phyloP scores from a whole-genome alignment of 2,797 vertebrate species.

The Sebastes vulpes region DNA sequence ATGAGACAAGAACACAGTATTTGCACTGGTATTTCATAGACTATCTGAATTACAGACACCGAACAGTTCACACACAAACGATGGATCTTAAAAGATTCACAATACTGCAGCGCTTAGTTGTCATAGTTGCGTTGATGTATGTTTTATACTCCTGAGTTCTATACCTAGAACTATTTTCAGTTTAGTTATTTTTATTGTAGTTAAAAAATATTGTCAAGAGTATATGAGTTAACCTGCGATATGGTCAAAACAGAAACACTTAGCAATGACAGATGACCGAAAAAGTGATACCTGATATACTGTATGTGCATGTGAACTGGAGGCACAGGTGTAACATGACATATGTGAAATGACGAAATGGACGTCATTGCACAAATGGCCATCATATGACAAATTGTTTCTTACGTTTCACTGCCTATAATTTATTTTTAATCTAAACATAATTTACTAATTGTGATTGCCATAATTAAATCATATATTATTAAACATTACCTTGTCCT shows the following conservation, averaged over 20 bases:
- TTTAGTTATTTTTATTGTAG: neutral
- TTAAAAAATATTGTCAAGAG: neutral
- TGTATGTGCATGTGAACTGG: neutral
- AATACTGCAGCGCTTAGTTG: neutral
- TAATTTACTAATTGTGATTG: neutral
- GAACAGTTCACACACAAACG: neutral
- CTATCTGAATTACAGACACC: neutral
- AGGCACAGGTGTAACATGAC: neutral
- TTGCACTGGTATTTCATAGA: neutral
- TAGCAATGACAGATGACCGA: conserved; percentile 9
- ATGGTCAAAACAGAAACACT: conserved; percentile 26
- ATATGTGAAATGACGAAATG: neutral
- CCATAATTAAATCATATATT: neutral
- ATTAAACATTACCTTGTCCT: neutral
- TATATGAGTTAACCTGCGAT: neutral
- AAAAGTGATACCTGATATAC: conserved; percentile 11
- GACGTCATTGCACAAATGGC: neutral
- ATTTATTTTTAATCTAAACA: neutral
- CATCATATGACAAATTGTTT: neutral
- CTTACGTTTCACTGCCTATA: neutral
- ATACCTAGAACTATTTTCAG: neutral
- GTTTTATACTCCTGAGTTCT: neutral
- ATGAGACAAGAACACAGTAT: conserved; percentile 21
- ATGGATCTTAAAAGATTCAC: neutral
- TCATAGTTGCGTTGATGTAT: neutral